phyloP scores from a whole-genome alignment of 2,113 vertebrate species.

The Lathamus discolor region DNA sequence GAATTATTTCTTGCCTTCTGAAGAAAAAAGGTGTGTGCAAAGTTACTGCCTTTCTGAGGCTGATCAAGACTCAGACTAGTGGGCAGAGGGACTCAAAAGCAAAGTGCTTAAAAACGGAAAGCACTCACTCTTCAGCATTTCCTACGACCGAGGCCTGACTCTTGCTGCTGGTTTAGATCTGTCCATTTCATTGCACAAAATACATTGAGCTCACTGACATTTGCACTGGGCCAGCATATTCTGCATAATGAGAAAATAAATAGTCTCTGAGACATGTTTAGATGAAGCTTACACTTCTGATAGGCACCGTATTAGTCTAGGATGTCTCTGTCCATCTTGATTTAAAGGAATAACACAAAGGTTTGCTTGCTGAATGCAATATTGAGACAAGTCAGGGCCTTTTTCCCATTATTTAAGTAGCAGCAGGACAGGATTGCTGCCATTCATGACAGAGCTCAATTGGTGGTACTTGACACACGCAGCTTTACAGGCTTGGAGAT shows the following conservation, averaged over 20 bases:
- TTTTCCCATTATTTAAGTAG: not conserved
- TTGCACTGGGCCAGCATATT: not conserved
- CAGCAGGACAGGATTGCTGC: not conserved
- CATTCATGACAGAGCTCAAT: not conserved
- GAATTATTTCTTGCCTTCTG: not conserved
- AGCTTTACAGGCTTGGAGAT: not conserved
- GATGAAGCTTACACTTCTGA: not conserved
- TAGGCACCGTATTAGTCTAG: not conserved
- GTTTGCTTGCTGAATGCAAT: not conserved
- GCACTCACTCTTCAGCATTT: not conserved
- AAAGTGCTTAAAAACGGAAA: not conserved
- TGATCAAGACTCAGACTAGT: rapidly evolving
- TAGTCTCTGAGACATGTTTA: not conserved
- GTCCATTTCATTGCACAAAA: not conserved
- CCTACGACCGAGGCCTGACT: not conserved
- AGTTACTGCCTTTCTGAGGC: not conserved
- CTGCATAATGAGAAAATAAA: conserved; percentile 5
- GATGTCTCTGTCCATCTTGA: not conserved
- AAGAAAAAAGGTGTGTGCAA: not conserved
- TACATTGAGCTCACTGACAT: not conserved
- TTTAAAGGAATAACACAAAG: not conserved
- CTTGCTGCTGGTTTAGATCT: not conserved
- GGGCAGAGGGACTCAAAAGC: not conserved
- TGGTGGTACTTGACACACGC: not conserved
- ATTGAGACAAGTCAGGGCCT: not conserved